Evolutionary conservation across 2,113 vertebrate genomes (phyloP).

Genomic region (Recurvirostra avosetta): DNA sequence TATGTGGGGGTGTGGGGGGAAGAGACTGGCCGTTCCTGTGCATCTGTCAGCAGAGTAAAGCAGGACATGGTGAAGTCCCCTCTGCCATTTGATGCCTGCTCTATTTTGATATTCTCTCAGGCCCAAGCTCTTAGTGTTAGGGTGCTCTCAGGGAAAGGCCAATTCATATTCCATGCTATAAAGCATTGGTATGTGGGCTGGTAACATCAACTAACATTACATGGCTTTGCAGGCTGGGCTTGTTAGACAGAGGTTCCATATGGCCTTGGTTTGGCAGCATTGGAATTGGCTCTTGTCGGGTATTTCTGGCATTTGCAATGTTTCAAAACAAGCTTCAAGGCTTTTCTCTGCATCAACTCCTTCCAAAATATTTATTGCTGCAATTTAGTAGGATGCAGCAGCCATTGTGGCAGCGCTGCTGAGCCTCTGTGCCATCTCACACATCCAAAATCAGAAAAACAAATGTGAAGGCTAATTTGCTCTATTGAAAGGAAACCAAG

Average conservation of each 20-base stretch:
- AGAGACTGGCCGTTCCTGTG: not conserved
- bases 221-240: not conserved
- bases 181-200: not conserved
- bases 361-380: slow-evolving; percentile 48
- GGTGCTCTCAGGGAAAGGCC: not conserved
- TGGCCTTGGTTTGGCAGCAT: slow-evolving; percentile 5
- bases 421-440: not conserved
- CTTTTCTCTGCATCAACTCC: slow-evolving; percentile 1
- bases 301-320: slow-evolving; percentile 16
- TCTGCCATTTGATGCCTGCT: not conserved
- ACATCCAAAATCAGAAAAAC: slow-evolving; percentile 2
- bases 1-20: not conserved
- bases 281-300: not conserved
- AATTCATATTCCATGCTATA: not conserved
- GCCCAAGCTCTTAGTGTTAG: not conserved
- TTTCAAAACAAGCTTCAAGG: slow-evolving; percentile 40
- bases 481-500: not conserved
- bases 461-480: not conserved
- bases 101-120: not conserved
- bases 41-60: not conserved
- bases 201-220: not conserved
- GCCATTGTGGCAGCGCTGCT: not conserved
- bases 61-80: not conserved
- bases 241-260: slow-evolving; percentile 23
- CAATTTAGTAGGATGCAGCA: slow-evolving; percentile 24